Percentiles rank a stretch among this genome's conserved stretches.
These are phyloP conservation scores for Aphyosemion australe DNA, from an alignment of 2,113 vertebrate species.

Conservation along the genomic window DNA sequence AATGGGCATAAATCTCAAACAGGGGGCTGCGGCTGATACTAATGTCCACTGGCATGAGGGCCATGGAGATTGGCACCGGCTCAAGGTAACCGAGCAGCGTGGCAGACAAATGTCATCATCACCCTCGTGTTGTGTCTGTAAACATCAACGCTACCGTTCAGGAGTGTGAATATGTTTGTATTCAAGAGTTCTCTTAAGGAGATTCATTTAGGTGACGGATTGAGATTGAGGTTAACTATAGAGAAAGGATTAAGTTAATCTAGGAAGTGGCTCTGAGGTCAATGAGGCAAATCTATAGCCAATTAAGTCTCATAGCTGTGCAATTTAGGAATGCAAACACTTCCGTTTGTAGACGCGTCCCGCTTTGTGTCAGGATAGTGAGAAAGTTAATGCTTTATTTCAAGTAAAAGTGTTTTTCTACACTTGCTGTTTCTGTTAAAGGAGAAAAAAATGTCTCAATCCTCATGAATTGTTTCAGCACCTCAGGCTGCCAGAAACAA, in stretches of 20 bases:
- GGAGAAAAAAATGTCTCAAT: conserved; percentile 20
- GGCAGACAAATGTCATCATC: conserved; percentile 51
- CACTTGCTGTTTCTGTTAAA: conserved; percentile 50
- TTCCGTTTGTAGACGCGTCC: neutral
- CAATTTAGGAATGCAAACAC: conserved; percentile 1
- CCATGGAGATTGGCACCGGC: conserved; percentile 47
- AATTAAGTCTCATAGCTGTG: conserved; percentile 25
- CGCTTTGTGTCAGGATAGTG: neutral
- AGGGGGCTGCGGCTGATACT: conserved; percentile 60
- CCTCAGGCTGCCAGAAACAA: conserved; percentile 54
- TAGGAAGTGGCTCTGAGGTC: conserved; percentile 40
- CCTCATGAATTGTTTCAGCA: conserved; percentile 54
- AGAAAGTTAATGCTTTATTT: neutral
- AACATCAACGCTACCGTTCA: conserved; percentile 21
- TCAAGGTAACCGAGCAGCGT: conserved; percentile 52
- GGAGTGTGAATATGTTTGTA: conserved; percentile 15
- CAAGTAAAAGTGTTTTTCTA: conserved; percentile 51
- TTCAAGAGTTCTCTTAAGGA: conserved; percentile 36
- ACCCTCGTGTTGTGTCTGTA: conserved; percentile 30
- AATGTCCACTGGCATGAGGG: conserved; percentile 65
- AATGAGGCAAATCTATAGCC: conserved; percentile 41
- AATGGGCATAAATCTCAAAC: conserved; percentile 69
- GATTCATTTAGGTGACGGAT: conserved; percentile 42
- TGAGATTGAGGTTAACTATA: conserved; percentile 51
- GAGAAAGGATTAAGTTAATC: conserved; percentile 52